Evolutionary conservation across 2,888 invertebrate genomes (phyloP).

Genomic region (Lobophora halterata): DNA sequence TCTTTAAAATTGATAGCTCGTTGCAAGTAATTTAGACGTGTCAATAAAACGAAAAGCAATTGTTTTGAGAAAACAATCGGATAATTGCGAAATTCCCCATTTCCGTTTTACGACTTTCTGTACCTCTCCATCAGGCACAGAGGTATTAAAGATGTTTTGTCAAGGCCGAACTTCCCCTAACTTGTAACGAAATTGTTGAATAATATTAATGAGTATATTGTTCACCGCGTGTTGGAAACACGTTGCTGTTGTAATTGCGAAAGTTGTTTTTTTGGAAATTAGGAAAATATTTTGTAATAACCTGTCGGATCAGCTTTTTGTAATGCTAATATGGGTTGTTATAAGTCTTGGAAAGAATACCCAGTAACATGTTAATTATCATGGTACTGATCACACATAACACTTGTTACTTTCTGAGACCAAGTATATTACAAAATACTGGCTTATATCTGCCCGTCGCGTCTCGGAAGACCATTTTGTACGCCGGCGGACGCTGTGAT

Average conservation of each 20-base stretch:
- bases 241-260: constrained; percentile 22
- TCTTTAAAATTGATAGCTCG: no score
- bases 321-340: not conserved
- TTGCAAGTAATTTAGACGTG: no score
- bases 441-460: no score
- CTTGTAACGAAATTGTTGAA: constrained; percentile 30
- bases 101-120: constrained; percentile 10
- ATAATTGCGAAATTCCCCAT: not conserved
- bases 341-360: no score
- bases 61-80: not conserved
- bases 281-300: constrained; percentile 11
- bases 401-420: no score
- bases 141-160: constrained; percentile 30
- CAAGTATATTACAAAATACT: no score
- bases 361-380: no score
- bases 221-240: constrained; percentile 18
- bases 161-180: constrained; percentile 24
- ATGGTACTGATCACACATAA: no score
- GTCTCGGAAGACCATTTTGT: no score
- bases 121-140: constrained; percentile 20
- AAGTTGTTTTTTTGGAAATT: constrained; percentile 22
- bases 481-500: no score
- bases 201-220: constrained; percentile 31
- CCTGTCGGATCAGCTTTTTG: constrained; percentile 4
- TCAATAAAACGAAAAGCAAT: no score